Base-by-base conservation (phyloP, 2,113 vertebrate genomes). In the Bettongia penicillata region DNA sequence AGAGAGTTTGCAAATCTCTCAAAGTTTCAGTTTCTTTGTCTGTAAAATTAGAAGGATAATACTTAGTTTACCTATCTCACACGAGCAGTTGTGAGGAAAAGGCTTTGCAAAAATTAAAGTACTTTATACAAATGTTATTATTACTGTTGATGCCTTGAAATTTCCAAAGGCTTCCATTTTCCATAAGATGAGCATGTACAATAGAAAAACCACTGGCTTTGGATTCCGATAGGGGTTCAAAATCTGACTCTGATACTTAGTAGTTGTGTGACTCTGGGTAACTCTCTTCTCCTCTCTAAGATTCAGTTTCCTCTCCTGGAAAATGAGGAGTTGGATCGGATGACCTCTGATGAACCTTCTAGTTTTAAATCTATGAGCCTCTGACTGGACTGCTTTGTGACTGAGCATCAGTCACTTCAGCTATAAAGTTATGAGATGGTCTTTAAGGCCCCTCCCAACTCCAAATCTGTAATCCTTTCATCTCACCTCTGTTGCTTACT, bases 221-320 rank as follows among this genome's bases (percentile, higher is more conserved):
- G 37, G 14, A n/a, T 84, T 84, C 68, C 43, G 1, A 84, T 84
- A 23, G n/a, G 37, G 16, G 19, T 84, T 84, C 19, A 84, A 22
- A 43, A 84, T 84, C 14, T 96, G 37, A 22, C 51, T 94, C 91
- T 51, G 68, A 43, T 22, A 22, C 6, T 43, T 43, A 8, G 16
- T 7, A 43, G 5, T 48, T 84, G 68, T 96, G 93, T 93, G 93
- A 89, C 49, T 52, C 12, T 84, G 91, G 16, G 16, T 43, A 93
- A 31, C 28, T 90, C 51, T 91, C 90, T 91, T 61, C 91, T 90
- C 57, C 90, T 93, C 93, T 57, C 90, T 93, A 49, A 93, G 55
- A 90, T 89, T 97, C 52, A 5, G 19, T 90, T 96, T 53, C 57
- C 23, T 90, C 48, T 37, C 55, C 50, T 53, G 89, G 37, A 68